Conservation (phyloP, 2,797 vertebrate genomes). For the Halcyon chelicuti region DNA sequence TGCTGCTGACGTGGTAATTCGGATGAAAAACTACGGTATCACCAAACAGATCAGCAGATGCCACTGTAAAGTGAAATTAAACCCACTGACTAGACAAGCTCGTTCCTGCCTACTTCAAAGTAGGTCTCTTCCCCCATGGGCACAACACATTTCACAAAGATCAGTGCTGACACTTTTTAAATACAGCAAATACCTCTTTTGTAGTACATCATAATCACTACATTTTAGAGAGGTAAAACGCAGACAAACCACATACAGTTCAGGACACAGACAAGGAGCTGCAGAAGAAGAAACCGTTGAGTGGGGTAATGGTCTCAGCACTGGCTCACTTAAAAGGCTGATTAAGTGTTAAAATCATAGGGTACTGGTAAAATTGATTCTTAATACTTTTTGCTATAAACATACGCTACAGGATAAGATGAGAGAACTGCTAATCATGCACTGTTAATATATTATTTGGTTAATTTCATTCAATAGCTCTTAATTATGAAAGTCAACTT, state of each 20-base stretch:
- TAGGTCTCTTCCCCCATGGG: slow-evolving; percentile 42
- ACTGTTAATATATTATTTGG: background rate
- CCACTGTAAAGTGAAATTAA: slow-evolving; percentile 67
- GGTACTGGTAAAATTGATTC: background rate
- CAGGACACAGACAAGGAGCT: background rate
- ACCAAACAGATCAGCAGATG: slow-evolving; percentile 52
- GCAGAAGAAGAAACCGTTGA: background rate
- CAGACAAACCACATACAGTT: background rate
- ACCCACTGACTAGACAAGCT: slow-evolving; percentile 48
- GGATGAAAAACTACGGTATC: slow-evolving; percentile 44
- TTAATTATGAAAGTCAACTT: background rate
- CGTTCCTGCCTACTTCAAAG: slow-evolving; percentile 66
- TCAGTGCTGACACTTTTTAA: slow-evolving; percentile 30
- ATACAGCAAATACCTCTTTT: slow-evolving; percentile 55
- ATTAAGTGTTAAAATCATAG: too few species aligned
- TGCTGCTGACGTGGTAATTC: background rate
- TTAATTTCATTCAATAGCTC: background rate
- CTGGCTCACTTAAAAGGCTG: background rate
- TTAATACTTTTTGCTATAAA: background rate
- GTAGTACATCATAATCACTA: background rate
- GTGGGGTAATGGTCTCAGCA: fast-evolving
- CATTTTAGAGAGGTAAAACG: background rate
- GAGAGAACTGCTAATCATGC: background rate
- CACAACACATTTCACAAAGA: slow-evolving; percentile 57
- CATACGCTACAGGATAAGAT: background rate